Evolutionary conservation across 1,140 invertebrate genomes (phyloP), one percentile per base, ranked within the genome.

Genomic region (Aphelinus atriplicis): DNA sequence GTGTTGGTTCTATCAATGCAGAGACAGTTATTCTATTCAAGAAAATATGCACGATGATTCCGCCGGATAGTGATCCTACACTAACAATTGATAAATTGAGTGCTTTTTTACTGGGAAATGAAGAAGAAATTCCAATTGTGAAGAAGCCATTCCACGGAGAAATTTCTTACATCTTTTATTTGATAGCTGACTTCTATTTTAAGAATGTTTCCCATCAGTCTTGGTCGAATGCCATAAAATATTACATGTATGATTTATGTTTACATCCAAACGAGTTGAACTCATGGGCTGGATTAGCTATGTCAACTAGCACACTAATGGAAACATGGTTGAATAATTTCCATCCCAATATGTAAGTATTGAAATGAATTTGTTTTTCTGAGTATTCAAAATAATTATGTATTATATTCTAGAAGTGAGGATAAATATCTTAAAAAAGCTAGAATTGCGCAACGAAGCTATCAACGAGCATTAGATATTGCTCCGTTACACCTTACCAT

Each of bases 151-250:
- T 88, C 26, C 90, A 90, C 1, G 88, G 88, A 79, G 87, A 90
- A 80, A 90, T 94, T 77, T 87, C 90, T 26, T 92, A 94, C 57
- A 92, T 97, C 61, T 98, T 95, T 84, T 98, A 97, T 84, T 88
- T 98, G 2, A 85, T 98, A 51, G 97, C 92, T 4, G 97, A 98
- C 88, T 96, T 94, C 88, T 94, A 97, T 86, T 97, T 98, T 82
- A 98, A 98, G 87, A 93, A 93, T 77, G 63, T 45, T 6, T 62
- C 70, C 47, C 69, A 69, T 70, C 95, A 95, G 74, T 92, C 93
- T 68, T 90, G 89, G 89, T 89, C 91, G 78, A 91, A 93, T 83
- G 94, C 95, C 3, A 90, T 95, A 4, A 92, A 93, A 78, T 96
- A 94, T 86, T 97, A 96, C 83, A 89, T 93, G 47, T 86, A 94